phyloP scores from a whole-genome alignment of 2,113 vertebrate genomes.

The Pogonocichla stellata region DNA sequence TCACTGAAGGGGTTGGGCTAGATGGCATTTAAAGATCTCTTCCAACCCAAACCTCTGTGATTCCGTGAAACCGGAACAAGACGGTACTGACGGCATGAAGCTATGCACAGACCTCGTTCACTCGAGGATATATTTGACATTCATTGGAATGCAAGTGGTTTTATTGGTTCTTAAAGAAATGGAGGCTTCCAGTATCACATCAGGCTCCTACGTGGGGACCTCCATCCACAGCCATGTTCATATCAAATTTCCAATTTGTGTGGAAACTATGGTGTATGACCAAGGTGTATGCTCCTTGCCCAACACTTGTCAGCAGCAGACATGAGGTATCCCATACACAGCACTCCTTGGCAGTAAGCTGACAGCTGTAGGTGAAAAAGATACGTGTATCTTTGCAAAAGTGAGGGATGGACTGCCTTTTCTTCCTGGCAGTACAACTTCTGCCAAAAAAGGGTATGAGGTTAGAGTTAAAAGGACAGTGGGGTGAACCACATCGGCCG shows the following conservation, averaged over 20 bases:
- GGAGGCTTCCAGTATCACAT: neutral
- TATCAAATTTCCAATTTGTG: neutral
- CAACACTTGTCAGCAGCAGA: neutral
- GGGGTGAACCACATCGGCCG: neutral
- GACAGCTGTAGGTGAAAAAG: neutral
- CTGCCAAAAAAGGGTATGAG: neutral
- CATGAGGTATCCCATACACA: fast-evolving
- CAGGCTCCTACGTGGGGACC: neutral
- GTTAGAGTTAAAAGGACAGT: neutral
- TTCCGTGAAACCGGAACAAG: neutral
- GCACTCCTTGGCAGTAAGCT: neutral
- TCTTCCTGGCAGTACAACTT: neutral
- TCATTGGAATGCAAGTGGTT: neutral
- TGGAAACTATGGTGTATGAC: neutral
- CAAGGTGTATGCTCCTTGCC: neutral
- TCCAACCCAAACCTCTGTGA: neutral
- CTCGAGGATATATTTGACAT: neutral
- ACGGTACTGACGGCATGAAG: neutral
- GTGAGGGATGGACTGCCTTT: neutral
- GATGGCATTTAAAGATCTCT: neutral
- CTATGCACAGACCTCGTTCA: neutral
- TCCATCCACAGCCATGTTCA: neutral
- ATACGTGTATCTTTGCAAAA: neutral
- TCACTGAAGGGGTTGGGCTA: neutral
- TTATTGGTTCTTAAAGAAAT: neutral